Evolutionary conservation across 2,888 invertebrate species (phyloP).

Genomic region (Crioceris asparagi): DNA sequence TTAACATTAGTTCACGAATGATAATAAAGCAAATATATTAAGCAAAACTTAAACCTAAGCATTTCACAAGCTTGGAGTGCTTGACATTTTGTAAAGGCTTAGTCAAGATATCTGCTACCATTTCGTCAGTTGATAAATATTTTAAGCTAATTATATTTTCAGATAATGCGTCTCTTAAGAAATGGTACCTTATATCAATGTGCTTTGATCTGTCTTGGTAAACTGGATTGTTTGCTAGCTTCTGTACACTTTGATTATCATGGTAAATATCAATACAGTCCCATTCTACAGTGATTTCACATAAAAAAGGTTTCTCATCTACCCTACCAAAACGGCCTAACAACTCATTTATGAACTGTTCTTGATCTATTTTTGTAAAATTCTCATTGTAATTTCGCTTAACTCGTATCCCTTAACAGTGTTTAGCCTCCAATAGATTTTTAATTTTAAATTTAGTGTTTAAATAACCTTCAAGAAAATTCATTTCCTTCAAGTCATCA

Average conservation of each 20-base stretch:
- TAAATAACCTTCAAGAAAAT: conserved; percentile 12
- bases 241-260: conserved; percentile 8
- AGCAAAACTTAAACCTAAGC: not conserved
- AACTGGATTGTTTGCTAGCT: conserved; percentile 4
- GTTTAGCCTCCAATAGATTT: conserved; percentile 15
- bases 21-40: no score
- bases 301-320: conserved; percentile 4
- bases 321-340: conserved; percentile 13
- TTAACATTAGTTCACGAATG: no score
- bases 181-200: not conserved
- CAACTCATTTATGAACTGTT: conserved; percentile 10
- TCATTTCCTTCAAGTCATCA: conserved; percentile 11
- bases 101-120: conserved; percentile 17
- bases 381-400: conserved; percentile 7
- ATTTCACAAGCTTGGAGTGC: conserved; percentile 3
- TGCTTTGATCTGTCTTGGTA: no score
- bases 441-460: conserved; percentile 15
- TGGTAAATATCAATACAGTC: conserved; percentile 2
- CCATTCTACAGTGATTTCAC: conserved; percentile 3
- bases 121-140: conserved; percentile 12
- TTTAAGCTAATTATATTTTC: conserved; percentile 8
- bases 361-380: conserved; percentile 12
- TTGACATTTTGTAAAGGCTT: conserved; percentile 10
- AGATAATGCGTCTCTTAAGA: no score
- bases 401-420: conserved; percentile 9